Base-by-base conservation (phyloP, 2,797 vertebrate genomes). In the Microhierax caerulescens region DNA sequence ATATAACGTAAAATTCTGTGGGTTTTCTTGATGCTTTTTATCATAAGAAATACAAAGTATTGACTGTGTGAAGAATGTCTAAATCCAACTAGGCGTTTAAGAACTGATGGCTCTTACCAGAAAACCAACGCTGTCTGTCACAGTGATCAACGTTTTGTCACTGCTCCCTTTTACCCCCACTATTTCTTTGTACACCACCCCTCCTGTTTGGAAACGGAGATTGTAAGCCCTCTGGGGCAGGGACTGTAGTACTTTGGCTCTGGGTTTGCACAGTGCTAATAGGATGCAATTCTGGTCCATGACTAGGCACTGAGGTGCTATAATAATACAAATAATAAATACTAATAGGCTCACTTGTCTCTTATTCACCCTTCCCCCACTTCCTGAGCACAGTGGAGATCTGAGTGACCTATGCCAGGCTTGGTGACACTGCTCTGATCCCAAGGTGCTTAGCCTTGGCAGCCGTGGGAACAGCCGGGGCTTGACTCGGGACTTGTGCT, bases 311-410 rank as follows among this genome's bases (percentile, higher is more conserved):
- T 22, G 76, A 93, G 87, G 94, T 96, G 94, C 96, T 97, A 59
- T 72, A 80, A 88, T 68, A 94, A 84, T 69, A 90, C 65, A 80
- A 90, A 84, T 86, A 97, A 96, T 96, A 96, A 97, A 95, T 93
- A 79, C 94, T 96, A 90, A 65, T 81, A 65, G 82, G 50, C 91
- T 96, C 41, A 1, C 21, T 94, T 68, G 92, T 93, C 67, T 92
- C 68, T 92, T 68, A 36, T 85, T 95, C 1, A 4, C 64, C 69
- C 37, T 77, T 8, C 30, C 48, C 36, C 20, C 7, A 0, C 14
- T 41, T 68, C 36, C 67, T 3, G 10, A 80, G 88, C 20, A 1
- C 61, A 34, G 60, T 6, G 1, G 48, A 77, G 75, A 57, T 48
- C 3, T 0, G 0, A 48, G 47, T 41, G 86, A 73, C 85, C 90